Conservation (phyloP, 2,888 invertebrate genomes). For the Spatulosminthurus flaviceps region DNA sequence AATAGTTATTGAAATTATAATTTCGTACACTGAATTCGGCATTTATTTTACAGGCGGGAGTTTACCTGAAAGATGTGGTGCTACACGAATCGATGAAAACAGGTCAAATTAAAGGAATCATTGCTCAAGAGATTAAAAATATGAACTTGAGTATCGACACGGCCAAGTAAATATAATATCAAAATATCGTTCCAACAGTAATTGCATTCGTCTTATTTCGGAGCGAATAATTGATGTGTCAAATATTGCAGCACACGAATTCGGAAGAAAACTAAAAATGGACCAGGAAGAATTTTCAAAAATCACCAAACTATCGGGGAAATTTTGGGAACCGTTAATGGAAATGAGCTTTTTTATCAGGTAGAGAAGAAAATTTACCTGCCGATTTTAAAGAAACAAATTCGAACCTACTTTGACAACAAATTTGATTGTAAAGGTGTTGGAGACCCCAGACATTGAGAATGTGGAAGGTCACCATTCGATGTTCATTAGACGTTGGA, state of each 20-base stretch:
- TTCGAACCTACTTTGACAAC: too few relatives aligned
- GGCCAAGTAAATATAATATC: slow-evolving; percentile 19
- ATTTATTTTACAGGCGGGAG: slow-evolving; percentile 45
- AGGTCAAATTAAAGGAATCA: slow-evolving; percentile 39
- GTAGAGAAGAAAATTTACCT: too few relatives aligned
- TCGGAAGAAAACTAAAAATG: slow-evolving; percentile 50
- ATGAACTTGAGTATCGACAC: slow-evolving; percentile 26
- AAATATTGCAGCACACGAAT: slow-evolving; percentile 48
- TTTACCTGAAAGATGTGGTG: slow-evolving; percentile 51
- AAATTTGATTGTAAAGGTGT: too few relatives aligned
- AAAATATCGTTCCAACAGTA: too few relatives aligned
- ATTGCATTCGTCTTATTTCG: neutral
- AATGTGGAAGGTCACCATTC: slow-evolving; percentile 35
- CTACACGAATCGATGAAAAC: slow-evolving; percentile 49
- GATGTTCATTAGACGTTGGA: slow-evolving; percentile 54
- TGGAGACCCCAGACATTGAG: neutral
- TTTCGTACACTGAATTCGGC: too few relatives aligned
- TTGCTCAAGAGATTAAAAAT: slow-evolving; percentile 29
- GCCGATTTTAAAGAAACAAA: too few relatives aligned
- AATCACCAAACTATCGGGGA: slow-evolving; percentile 49
- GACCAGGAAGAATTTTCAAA: slow-evolving; percentile 52
- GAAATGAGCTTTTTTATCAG: slow-evolving; percentile 53
- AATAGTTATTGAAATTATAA: too few relatives aligned
- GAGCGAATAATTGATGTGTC: too few relatives aligned
- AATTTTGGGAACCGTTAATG: slow-evolving; percentile 38